phyloP scores from a whole-genome alignment of 2,888 invertebrate species.

The Micoletzkya japonica region DNA sequence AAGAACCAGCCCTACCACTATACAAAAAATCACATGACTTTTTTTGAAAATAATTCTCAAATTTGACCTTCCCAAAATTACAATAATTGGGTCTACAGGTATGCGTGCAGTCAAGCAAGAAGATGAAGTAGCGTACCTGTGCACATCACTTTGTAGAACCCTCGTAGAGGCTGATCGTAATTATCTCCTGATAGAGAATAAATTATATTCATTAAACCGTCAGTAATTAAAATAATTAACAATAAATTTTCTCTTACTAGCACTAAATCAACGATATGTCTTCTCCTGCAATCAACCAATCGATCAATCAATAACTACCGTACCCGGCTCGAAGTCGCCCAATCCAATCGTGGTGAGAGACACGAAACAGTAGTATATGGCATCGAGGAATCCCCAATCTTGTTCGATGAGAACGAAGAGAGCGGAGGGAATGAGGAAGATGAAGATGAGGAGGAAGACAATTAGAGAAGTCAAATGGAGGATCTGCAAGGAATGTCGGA shows the following conservation, averaged over 20 bases:
- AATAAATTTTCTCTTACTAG: not conserved
- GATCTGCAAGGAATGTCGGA: slow-evolving; percentile 69
- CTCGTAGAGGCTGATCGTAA: slow-evolving; percentile 77
- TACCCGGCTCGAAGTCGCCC: slow-evolving; percentile 82
- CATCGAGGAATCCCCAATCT: slow-evolving; percentile 76
- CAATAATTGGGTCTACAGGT: no score
- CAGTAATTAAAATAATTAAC: not conserved
- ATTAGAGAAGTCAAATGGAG: slow-evolving; percentile 76
- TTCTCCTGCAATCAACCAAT: not conserved
- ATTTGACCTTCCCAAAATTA: not conserved
- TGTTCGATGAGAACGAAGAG: slow-evolving; percentile 79
- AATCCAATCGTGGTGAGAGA: slow-evolving; percentile 85
- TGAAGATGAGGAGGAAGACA: slow-evolving; percentile 69
- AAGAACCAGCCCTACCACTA: no score
- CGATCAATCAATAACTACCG: not conserved
- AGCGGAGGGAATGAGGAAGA: slow-evolving; percentile 78
- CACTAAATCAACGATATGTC: not conserved
- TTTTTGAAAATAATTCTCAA: not conserved
- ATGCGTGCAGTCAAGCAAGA: no score
- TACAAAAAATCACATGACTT: no score
- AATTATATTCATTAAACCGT: not conserved
- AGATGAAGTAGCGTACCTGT: slow-evolving; percentile 78
- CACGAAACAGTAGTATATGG: slow-evolving; percentile 87
- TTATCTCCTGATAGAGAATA: slow-evolving; percentile 70
- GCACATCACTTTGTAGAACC: slow-evolving; percentile 80